These are phyloP conservation scores for Chrysochloris asiatica DNA, from an alignment of 2,113 vertebrate genomes.

Conservation along the genomic window DNA sequence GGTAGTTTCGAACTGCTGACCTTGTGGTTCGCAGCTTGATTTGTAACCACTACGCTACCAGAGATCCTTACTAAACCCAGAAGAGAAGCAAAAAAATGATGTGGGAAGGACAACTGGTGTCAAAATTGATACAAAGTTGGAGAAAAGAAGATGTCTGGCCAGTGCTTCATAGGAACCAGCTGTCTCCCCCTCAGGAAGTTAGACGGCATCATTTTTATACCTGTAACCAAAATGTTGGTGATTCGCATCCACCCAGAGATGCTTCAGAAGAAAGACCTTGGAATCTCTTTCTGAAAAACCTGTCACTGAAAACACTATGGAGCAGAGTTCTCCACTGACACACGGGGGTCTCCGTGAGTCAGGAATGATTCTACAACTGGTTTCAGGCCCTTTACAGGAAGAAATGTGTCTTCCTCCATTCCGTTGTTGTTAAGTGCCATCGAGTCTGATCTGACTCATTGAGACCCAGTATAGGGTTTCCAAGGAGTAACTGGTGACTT, in stretches of 20 bases:
- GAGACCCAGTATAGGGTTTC: too few species aligned
- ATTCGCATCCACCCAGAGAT: background rate
- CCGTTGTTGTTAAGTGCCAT: too few species aligned
- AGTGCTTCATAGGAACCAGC: background rate
- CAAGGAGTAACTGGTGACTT: too few species aligned
- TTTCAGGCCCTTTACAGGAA: background rate
- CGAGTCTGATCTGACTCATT: too few species aligned
- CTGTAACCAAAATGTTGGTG: background rate
- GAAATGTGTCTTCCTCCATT: background rate
- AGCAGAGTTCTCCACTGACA: background rate
- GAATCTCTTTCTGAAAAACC: background rate
- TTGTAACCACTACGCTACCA: too few species aligned
- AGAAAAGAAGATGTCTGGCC: background rate
- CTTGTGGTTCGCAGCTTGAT: too few species aligned
- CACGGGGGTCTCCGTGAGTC: background rate
- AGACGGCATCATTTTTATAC: background rate
- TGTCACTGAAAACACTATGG: too few species aligned
- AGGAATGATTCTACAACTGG: background rate
- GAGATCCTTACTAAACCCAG: too few species aligned
- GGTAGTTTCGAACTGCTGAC: too few species aligned
- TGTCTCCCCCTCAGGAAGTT: background rate
- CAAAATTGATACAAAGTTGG: background rate
- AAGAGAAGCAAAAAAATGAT: too few species aligned
- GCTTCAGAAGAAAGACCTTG: background rate
- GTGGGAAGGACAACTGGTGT: background rate